Conservation (phyloP, 2,888 invertebrate species). For the Euproctis similis region DNA sequence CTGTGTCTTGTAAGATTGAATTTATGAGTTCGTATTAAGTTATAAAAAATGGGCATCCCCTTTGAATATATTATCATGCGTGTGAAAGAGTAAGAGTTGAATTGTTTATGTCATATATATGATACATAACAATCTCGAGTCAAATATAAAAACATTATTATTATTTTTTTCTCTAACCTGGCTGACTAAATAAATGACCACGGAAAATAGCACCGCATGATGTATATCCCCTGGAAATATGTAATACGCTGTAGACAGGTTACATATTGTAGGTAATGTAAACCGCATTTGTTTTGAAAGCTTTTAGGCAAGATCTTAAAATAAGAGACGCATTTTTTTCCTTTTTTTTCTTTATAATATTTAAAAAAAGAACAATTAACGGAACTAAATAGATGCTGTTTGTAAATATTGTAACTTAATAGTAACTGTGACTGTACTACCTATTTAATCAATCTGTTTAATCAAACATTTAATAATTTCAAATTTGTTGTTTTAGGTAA, state of each 20-base stretch:
- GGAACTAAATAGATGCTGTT: constrained; percentile 3
- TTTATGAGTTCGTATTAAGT: no score
- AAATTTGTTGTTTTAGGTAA: constrained; percentile 20
- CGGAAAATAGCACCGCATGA: constrained; percentile 50
- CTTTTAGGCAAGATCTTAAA: constrained; percentile 39
- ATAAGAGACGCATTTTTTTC: constrained; percentile 28
- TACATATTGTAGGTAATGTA: constrained; percentile 48
- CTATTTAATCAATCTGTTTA: not conserved
- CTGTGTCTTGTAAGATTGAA: no score
- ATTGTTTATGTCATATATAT: no score
- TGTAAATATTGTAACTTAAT: not conserved
- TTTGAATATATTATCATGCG: no score
- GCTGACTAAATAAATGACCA: constrained; percentile 36
- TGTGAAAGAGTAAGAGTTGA: no score
- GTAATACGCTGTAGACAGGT: constrained; percentile 47
- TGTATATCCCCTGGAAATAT: constrained; percentile 50
- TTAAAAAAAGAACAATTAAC: constrained; percentile 22
- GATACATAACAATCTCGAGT: constrained; percentile 20
- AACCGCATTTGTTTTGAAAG: constrained; percentile 41
- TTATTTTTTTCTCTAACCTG: constrained; percentile 41
- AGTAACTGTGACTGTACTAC: not conserved
- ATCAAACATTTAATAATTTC: constrained; percentile 1
- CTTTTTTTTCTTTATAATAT: constrained; percentile 17
- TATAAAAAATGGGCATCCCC: no score
- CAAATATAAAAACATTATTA: constrained; percentile 40